These are phyloP conservation scores for Dicerorhinus sumatrensis DNA, from an alignment of 2,113 vertebrate species.

Conservation along the genomic window DNA sequence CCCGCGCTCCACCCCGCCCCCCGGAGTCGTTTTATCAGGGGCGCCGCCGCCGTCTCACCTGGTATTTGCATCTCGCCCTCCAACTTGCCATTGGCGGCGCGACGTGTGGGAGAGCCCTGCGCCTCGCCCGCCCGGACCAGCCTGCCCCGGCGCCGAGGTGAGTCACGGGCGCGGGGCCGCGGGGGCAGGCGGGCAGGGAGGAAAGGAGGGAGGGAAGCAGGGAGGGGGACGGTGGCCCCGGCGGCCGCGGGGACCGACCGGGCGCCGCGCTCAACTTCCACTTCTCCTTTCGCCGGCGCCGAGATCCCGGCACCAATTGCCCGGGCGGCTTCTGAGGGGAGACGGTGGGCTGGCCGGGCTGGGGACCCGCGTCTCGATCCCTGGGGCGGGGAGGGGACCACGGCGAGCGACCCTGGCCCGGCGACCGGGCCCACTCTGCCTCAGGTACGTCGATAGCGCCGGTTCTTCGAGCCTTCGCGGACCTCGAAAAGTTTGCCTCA, in stretches of 20 bases:
- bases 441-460: constrained; percentile 75
- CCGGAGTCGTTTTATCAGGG: not conserved
- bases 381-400: not conserved
- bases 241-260: constrained; percentile 60
- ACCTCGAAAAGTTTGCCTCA: constrained; percentile 62
- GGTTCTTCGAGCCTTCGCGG: not conserved
- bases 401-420: not conserved
- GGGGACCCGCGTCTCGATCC: constrained; percentile 23
- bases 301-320: constrained; percentile 50
- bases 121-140: constrained; percentile 76
- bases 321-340: constrained; percentile 35
- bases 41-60: constrained; percentile 73
- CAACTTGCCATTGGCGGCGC: constrained; percentile 75
- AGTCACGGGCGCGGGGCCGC: constrained; percentile 76
- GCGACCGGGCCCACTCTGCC: not conserved
- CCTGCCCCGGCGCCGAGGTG: constrained; percentile 79
- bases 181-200: constrained; percentile 65
- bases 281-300: constrained; percentile 79
- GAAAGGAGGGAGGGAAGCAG: not conserved
- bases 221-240: constrained; percentile 54
- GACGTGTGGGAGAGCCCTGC: constrained; percentile 74
- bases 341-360: constrained; percentile 23
- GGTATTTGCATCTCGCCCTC: constrained; percentile 72
- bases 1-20: not conserved
- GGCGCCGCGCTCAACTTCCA: constrained; percentile 74